These are phyloP conservation scores for Ptychadena robeensis DNA, from an alignment of 2,797 vertebrate species.

Conservation along the genomic window DNA sequence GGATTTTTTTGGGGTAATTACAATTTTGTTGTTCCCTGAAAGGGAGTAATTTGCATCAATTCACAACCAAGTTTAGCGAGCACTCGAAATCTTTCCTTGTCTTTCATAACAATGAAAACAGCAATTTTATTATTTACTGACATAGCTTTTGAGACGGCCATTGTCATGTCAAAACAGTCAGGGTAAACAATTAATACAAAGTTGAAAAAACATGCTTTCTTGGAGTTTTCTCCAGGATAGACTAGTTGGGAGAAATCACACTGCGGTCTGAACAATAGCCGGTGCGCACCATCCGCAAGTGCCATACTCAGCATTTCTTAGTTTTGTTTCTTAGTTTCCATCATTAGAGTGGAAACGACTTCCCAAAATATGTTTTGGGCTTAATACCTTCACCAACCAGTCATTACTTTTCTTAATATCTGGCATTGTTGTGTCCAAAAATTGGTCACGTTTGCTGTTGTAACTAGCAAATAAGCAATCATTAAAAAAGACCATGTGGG, in stretches of 20 bases:
- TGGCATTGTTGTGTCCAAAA: neutral
- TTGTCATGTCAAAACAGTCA: slow-evolving; percentile 48
- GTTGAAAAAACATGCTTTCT: slow-evolving; percentile 22
- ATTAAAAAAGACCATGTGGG: neutral
- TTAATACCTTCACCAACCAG: neutral
- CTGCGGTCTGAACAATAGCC: neutral
- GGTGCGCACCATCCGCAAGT: neutral
- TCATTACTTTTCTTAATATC: neutral
- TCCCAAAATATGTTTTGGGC: neutral
- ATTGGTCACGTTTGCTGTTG: neutral
- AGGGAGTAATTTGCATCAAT: slow-evolving; percentile 44
- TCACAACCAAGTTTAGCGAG: slow-evolving; percentile 43
- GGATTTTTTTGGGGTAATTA: slow-evolving; percentile 43
- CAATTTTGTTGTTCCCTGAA: slow-evolving; percentile 25
- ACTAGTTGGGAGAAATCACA: slow-evolving; percentile 26
- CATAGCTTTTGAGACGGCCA: slow-evolving; percentile 29
- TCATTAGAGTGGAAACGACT: neutral
- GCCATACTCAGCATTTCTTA: slow-evolving; percentile 16
- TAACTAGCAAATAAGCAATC: neutral
- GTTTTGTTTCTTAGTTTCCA: neutral
- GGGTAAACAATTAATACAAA: slow-evolving; percentile 50
- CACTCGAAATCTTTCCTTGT: slow-evolving; percentile 41
- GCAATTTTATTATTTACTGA: slow-evolving; percentile 50
- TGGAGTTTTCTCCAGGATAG: slow-evolving; percentile 17
- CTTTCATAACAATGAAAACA: slow-evolving; percentile 52